A percentile compares a stretch with the other conserved stretches of the same genome.
Conservation (phyloP, 2,888 invertebrate species). For the Bombyx huttoni region DNA sequence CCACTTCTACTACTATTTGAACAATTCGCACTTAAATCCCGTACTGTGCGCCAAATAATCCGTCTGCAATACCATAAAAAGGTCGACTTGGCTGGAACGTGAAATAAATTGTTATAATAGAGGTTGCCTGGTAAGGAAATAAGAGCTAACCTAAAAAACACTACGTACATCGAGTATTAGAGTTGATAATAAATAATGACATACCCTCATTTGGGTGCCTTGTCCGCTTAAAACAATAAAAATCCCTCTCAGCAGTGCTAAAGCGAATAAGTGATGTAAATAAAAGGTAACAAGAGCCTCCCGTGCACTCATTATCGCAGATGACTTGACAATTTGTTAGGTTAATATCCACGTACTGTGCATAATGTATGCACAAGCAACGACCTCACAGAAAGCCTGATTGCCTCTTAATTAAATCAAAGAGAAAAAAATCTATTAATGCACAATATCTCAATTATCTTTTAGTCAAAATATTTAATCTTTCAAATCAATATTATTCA, state of each 20-base stretch:
- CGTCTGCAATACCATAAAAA: constrained; percentile 10
- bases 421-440: not conserved
- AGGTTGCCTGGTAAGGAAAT: too few species aligned
- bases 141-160: too few species aligned
- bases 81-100: constrained; percentile 1
- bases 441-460: constrained; percentile 11
- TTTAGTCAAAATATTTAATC: too few species aligned
- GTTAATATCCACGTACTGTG: constrained; percentile 18
- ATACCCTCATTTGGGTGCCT: too few species aligned
- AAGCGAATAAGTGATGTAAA: constrained; percentile 16
- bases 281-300: constrained; percentile 36
- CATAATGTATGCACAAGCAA: constrained; percentile 16
- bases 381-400: constrained; percentile 24
- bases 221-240: not conserved
- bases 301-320: constrained; percentile 34
- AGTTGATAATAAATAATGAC: too few species aligned
- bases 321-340: constrained; percentile 49
- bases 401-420: not conserved
- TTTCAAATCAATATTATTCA: constrained; percentile 10
- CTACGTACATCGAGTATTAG: too few species aligned
- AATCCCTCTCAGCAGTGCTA: not conserved
- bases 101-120: too few species aligned
- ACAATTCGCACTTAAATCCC: constrained; percentile 35
- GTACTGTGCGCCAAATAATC: constrained; percentile 1
- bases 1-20: constrained; percentile 38